Evolutionary conservation across 2,113 vertebrate species (phyloP).

Genomic region (Podarcis muralis): DNA sequence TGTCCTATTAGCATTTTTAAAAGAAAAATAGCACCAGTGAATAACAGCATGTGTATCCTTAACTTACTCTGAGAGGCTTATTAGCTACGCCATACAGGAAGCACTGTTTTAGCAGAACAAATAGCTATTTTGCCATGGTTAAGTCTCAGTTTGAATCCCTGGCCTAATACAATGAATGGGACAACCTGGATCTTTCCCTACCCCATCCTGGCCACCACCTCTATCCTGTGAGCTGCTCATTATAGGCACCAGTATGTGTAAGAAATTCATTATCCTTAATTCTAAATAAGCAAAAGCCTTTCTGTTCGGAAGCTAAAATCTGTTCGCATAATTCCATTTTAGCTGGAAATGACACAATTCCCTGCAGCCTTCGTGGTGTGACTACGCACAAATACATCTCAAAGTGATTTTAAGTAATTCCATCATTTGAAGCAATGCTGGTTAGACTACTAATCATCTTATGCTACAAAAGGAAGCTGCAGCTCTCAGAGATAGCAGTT

Average conservation of each 20-base stretch:
- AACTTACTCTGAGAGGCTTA: background rate
- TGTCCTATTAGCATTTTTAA: background rate
- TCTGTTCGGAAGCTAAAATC: slow-evolving; percentile 21
- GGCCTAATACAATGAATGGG: background rate
- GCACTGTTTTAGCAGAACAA: background rate
- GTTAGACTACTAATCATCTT: background rate
- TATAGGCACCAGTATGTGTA: background rate
- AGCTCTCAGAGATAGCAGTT: background rate
- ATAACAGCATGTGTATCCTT: background rate
- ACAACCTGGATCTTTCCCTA: background rate
- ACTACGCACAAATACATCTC: background rate
- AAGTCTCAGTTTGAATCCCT: background rate
- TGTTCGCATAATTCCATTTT: slow-evolving; percentile 22
- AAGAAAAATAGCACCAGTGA: background rate
- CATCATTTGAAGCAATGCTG: background rate
- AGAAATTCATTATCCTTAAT: background rate
- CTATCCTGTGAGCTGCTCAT: background rate
- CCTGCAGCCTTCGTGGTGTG: background rate
- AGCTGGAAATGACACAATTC: slow-evolving; percentile 28
- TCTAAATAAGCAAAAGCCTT: slow-evolving; percentile 24
- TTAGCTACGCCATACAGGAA: background rate
- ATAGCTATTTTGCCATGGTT: background rate
- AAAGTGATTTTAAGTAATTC: background rate
- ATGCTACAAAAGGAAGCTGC: background rate
- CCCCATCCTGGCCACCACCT: background rate